Evolutionary conservation across 1,140 invertebrate species (phyloP), one percentile per base, ranked within the genome.

Genomic region (Musca vetustissima): DNA sequence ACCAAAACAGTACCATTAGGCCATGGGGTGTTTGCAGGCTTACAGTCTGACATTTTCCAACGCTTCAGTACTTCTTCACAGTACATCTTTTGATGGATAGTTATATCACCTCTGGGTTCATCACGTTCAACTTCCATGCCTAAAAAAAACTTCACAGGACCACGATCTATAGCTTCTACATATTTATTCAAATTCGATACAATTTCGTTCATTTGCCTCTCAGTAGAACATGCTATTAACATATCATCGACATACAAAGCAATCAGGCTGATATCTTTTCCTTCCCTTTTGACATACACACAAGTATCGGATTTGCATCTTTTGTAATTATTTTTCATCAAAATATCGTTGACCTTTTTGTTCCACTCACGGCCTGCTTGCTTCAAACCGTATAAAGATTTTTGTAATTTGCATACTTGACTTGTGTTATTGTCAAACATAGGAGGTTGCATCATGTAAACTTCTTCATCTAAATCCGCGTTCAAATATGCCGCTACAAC

Each of bases 401-500:
- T 76, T 7, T 73, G 75, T 6, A 80, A 55, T 66, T 70, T 69
- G 67, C 71, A 82, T 21, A 83, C 77, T 70, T 59, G 48, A 1
- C 59, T 61, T 17, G 55, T 28, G 28, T 28, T 28, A n/a, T n/a
- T n/a, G n/a, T n/a, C n/a, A n/a, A n/a, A n/a, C n/a, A 75, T 77
- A 53, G 73, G 70, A 50, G 83, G 83, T 74, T 72, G 81, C 57
- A 72, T 72, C 79, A 85, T 84, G 75, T 75, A 86, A 17, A 85
- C 73, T 11, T 73, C 73, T 72, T 85, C 83, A 19, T 83, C 73
- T 48, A 83, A 75, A 47, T 75, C 71, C 15, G 77, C 85, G 76
- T 85, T 78, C 70, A 83, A 75, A 73, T 83, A 86, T 0, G 84
- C 84, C 19, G 82, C 82, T 57, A 76, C 77, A 0, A 80, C 75